phyloP scores from a whole-genome alignment of 2,113 vertebrate species.

The Oryzias celebensis region DNA sequence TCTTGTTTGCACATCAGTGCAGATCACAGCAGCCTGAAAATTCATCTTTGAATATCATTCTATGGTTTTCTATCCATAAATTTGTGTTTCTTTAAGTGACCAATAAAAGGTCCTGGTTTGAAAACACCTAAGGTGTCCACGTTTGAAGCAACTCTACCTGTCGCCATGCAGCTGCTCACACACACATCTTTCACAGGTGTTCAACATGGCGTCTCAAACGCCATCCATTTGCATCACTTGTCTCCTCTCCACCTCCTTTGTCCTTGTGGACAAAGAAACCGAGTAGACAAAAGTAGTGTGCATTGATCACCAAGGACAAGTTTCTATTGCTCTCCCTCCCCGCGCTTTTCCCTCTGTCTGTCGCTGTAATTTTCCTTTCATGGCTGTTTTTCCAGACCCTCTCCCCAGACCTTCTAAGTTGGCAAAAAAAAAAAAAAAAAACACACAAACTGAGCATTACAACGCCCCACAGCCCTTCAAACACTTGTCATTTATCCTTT shows the following conservation, averaged over 20 bases:
- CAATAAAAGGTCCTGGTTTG: too few species aligned
- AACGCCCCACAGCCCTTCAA: constrained; percentile 66
- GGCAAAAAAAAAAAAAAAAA: constrained; percentile 53
- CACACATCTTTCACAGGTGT: constrained; percentile 8
- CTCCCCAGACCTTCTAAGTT: constrained; percentile 60
- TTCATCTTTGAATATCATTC: too few species aligned
- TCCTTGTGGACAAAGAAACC: constrained; percentile 68
- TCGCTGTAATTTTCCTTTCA: constrained; percentile 59
- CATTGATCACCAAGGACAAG: constrained; percentile 74
- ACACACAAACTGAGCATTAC: constrained; percentile 61
- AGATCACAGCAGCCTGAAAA: too few species aligned
- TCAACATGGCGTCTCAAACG: constrained; percentile 5
- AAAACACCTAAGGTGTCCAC: neutral
- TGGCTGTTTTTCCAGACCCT: constrained; percentile 63
- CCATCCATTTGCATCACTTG: constrained; percentile 32
- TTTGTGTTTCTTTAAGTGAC: too few species aligned
- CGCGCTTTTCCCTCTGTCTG: constrained; percentile 38
- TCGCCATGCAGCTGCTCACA: neutral
- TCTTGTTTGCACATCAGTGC: too few species aligned
- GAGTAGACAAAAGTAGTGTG: constrained; percentile 58
- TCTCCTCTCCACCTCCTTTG: constrained; percentile 46
- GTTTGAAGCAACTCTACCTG: neutral
- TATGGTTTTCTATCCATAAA: too few species aligned
- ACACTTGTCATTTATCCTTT: constrained; percentile 74
- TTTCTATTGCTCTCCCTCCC: constrained; percentile 47